These are phyloP conservation scores for Hyles euphorbiae DNA, from an alignment of 1,140 invertebrate species.

Conservation along the genomic window DNA sequence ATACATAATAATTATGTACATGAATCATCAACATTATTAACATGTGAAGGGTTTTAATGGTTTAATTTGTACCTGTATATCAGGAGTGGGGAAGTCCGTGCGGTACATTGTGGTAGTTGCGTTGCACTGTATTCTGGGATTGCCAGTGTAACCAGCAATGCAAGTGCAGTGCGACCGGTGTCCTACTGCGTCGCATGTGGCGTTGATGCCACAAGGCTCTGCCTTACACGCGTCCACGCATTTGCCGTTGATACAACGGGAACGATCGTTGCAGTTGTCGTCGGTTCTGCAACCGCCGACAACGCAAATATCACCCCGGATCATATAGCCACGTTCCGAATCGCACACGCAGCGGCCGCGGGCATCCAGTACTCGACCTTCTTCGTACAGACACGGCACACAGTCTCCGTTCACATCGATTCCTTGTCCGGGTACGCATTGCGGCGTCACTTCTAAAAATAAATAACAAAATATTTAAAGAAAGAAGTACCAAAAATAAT, in stretches of 20 bases:
- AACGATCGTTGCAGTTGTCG: constrained; percentile 86
- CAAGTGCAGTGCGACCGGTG: constrained; percentile 88
- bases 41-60: no score
- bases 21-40: no score
- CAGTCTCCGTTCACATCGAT: constrained; percentile 87
- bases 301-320: constrained; percentile 87
- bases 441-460: constrained; percentile 40
- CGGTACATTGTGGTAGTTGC: constrained; percentile 69
- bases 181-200: constrained; percentile 86
- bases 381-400: constrained; percentile 81
- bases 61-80: constrained; percentile 81
- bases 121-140: constrained; percentile 81
- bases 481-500: constrained; percentile 6
- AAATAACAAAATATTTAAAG: constrained; percentile 6
- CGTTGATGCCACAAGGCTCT: constrained; percentile 83
- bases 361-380: constrained; percentile 84
- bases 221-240: constrained; percentile 86
- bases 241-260: constrained; percentile 82
- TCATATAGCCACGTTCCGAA: constrained; percentile 83
- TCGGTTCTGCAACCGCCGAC: constrained; percentile 85
- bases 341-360: constrained; percentile 88
- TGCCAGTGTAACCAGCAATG: constrained; percentile 81
- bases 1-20: no score
- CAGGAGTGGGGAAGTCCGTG: constrained; percentile 89
- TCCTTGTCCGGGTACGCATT: constrained; percentile 77